phyloP scores from a whole-genome alignment of 2,797 vertebrate species.

The Myotis daubentonii region DNA sequence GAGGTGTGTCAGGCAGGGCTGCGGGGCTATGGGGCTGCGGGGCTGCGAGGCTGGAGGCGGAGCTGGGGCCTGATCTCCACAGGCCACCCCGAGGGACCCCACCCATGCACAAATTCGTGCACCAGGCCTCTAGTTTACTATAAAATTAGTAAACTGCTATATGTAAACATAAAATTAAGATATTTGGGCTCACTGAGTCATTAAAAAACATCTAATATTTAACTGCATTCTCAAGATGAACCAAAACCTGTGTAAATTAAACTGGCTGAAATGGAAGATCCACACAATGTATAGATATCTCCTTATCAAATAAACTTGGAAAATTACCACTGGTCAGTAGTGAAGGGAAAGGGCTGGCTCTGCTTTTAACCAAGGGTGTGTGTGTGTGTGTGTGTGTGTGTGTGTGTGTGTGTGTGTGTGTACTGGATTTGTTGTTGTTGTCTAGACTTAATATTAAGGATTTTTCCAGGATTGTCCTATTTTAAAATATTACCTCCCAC shows the following conservation, averaged over 20 bases:
- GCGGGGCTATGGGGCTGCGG: too few relatives aligned
- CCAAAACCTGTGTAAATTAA: neutral
- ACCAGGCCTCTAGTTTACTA: neutral
- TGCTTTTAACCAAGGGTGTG: neutral
- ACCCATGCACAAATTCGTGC: too few relatives aligned
- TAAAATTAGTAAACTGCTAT: neutral
- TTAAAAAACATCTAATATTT: constrained; percentile 12
- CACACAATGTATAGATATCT: neutral
- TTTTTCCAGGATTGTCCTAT: constrained; percentile 17
- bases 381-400: neutral
- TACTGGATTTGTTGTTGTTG: neutral
- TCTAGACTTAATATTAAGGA: neutral
- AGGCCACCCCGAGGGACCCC: too few relatives aligned
- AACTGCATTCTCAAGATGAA: neutral
- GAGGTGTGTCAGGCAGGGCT: too few relatives aligned
- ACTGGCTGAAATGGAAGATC: neutral
- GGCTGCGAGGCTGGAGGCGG: too few relatives aligned
- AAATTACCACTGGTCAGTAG: neutral
- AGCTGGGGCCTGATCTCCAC: too few relatives aligned
- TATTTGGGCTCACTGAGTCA: neutral
- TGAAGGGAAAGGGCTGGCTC: neutral
- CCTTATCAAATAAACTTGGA: neutral
- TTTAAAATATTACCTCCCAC: constrained; percentile 16
- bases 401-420: neutral
- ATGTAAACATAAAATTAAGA: constrained; percentile 20